phyloP scores from a whole-genome alignment of 2,888 invertebrate genomes.

The Trissoscelio sp. region DNA sequence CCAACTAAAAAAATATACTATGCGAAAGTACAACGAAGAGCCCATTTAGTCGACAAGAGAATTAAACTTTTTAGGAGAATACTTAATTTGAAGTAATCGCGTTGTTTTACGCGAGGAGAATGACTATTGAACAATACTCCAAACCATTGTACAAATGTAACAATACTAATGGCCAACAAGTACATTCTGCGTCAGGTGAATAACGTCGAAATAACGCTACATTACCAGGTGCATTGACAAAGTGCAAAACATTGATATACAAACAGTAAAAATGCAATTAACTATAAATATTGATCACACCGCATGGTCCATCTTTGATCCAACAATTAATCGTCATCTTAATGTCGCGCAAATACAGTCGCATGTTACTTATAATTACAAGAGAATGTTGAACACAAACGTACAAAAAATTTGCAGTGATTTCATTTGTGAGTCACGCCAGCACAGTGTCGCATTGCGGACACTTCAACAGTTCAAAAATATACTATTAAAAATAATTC shows the following conservation, averaged over 20 bases:
- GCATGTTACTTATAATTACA: not conserved
- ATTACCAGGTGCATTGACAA: conserved; percentile 43
- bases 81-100: not conserved
- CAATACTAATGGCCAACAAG: conserved; percentile 19
- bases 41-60: not conserved
- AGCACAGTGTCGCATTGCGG: not conserved
- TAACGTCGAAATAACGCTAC: conserved; percentile 12
- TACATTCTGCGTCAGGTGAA: conserved; percentile 15
- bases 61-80: not conserved
- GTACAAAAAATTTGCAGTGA: not conserved
- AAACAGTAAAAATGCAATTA: conserved; percentile 42
- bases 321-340: not conserved
- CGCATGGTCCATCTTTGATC: not conserved
- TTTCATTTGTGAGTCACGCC: conserved; percentile 3
- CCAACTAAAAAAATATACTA: too few species aligned
- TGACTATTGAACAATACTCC: not conserved
- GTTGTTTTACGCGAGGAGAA: not conserved
- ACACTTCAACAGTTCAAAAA: conserved; percentile 2
- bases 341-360: not conserved
- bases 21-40: not conserved
- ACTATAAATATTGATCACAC: conserved; percentile 13
- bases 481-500: not conserved
- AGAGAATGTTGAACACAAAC: not conserved
- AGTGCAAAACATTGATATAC: conserved; percentile 51
- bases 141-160: conserved; percentile 27